Percentiles rank a stretch among this genome's conserved stretches.
Conservation (phyloP, 2,113 vertebrate genomes). For the Poicephalus meyeri region DNA sequence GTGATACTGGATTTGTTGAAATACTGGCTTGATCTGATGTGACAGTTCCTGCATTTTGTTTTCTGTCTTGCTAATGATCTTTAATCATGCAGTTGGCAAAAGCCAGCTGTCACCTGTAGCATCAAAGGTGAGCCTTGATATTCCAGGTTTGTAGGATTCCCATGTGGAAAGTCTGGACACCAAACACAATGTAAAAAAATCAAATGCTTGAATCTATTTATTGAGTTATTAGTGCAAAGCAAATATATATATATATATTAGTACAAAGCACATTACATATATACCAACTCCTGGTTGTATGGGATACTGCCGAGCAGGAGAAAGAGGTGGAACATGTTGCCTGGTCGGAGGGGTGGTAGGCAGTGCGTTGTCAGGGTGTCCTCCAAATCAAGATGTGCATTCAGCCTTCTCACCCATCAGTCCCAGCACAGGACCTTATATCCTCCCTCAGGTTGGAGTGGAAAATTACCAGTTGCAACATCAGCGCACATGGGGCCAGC, state of each 20-base stretch:
- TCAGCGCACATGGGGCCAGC: not conserved
- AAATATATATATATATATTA: not conserved
- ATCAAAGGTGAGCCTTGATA: not conserved
- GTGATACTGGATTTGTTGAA: not conserved
- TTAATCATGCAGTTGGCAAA: not conserved
- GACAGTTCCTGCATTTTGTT: not conserved
- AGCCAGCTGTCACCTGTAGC: rapidly evolving
- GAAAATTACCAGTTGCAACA: not conserved
- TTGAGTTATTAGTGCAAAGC: too few relatives aligned
- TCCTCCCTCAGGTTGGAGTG: not conserved
- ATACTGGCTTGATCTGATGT: not conserved
- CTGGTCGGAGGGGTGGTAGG: not conserved
- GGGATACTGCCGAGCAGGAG: not conserved
- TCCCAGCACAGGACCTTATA: not conserved
- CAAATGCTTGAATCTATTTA: not conserved
- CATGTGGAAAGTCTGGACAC: not conserved
- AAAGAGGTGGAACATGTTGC: not conserved
- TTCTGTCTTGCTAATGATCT: not conserved
- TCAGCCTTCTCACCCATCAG: not conserved
- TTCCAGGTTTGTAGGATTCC: not conserved
- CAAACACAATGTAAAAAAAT: not conserved
- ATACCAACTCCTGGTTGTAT: not conserved
- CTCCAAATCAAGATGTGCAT: not conserved
- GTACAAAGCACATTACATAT: not conserved
- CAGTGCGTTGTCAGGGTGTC: not conserved